Evolutionary conservation across 2,797 vertebrate genomes (phyloP).

Genomic region (Borostomias antarcticus): DNA sequence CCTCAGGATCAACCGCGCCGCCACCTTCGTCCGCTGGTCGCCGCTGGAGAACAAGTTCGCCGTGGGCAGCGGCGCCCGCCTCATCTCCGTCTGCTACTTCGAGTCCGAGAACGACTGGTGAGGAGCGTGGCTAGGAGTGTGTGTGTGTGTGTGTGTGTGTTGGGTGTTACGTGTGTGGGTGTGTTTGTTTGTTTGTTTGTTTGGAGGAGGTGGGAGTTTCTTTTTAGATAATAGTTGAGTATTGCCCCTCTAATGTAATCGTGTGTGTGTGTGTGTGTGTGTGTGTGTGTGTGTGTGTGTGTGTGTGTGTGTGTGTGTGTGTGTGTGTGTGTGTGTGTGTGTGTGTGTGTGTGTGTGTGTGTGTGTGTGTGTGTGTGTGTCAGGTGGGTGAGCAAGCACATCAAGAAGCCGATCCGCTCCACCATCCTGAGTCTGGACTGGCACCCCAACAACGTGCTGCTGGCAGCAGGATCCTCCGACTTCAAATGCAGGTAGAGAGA

Average conservation of each 20-base stretch:
- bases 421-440: constrained; percentile 98
- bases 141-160: neutral
- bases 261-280: neutral
- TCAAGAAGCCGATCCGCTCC: constrained; percentile 97
- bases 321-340: neutral
- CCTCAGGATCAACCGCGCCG: constrained; percentile 95
- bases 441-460: constrained; percentile 97
- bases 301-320: neutral
- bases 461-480: constrained; percentile 97
- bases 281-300: neutral
- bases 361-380: constrained; percentile 22
- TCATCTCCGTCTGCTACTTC: constrained; percentile 99
- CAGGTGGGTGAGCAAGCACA: constrained; percentile 99
- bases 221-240: too few relatives aligned
- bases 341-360: neutral
- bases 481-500: constrained; percentile 94
- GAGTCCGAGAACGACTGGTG: constrained; percentile 99
- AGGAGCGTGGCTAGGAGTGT: constrained; percentile 43
- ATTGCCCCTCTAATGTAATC: neutral
- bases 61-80: constrained; percentile 94
- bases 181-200: neutral
- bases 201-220: too few relatives aligned
- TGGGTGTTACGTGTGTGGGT: neutral
- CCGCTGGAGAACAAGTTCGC: constrained; percentile 98
- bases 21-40: constrained; percentile 98